A percentile compares a stretch with the other conserved stretches of the same genome.
These are phyloP conservation scores for Cepaea nemoralis DNA, from an alignment of 1,140 invertebrate species.

Conservation along the genomic window DNA sequence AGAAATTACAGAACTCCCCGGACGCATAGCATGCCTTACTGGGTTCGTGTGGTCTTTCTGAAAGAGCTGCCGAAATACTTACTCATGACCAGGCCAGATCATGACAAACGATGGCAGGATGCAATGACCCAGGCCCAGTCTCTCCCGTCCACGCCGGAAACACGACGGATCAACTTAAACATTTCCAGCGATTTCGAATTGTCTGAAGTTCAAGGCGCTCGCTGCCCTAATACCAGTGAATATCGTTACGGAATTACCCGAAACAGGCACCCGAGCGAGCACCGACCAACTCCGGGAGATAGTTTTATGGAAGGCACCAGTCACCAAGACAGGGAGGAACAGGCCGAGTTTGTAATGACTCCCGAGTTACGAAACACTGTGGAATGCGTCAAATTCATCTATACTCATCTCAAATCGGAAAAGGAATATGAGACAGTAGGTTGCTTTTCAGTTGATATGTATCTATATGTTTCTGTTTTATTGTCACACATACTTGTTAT, in stretches of 20 bases:
- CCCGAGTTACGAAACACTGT: constrained; percentile 69
- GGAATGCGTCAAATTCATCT: constrained; percentile 73
- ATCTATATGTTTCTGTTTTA: neutral
- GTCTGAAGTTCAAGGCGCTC: constrained; percentile 82
- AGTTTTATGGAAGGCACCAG: neutral
- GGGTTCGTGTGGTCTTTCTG: constrained; percentile 70
- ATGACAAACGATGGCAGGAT: constrained; percentile 65
- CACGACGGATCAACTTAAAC: constrained; percentile 72
- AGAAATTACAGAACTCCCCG: constrained; percentile 97
- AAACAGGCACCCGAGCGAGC: constrained; percentile 72
- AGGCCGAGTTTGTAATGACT: constrained; percentile 43
- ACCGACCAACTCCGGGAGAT: constrained; percentile 64
- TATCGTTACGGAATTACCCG: constrained; percentile 68
- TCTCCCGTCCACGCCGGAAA: constrained; percentile 47
- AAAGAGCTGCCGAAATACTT: constrained; percentile 68
- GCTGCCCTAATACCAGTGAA: constrained; percentile 81
- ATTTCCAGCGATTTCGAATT: constrained; percentile 90
- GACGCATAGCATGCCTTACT: constrained; percentile 76
- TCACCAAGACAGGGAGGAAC: constrained; percentile 25
- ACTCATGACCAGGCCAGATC: constrained; percentile 70
- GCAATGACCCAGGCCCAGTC: constrained; percentile 53
- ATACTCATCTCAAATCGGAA: constrained; percentile 69
- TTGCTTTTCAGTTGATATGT: neutral
- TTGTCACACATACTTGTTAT: no score
- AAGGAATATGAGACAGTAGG: constrained; percentile 68